A percentile compares a stretch with the other conserved stretches of the same genome.
phyloP scores from a whole-genome alignment of 2,113 vertebrate species.

The Pseudopipra pipra region DNA sequence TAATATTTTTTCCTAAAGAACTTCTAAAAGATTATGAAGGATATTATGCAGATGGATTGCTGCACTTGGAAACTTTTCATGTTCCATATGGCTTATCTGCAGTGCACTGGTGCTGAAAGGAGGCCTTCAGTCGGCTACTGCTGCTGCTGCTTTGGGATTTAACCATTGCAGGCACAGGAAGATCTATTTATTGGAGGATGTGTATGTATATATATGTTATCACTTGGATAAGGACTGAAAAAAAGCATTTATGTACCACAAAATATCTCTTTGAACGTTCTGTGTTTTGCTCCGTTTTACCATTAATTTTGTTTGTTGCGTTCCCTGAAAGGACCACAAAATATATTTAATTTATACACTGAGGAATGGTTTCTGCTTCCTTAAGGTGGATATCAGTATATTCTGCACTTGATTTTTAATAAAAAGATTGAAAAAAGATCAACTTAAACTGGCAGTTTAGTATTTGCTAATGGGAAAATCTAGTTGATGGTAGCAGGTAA shows the following conservation, averaged over 20 bases:
- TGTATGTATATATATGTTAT: neutral
- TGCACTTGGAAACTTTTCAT: constrained; percentile 54
- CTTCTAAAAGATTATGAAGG: constrained; percentile 42
- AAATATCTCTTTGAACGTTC: neutral
- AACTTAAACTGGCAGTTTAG: neutral
- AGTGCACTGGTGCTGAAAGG: constrained; percentile 43
- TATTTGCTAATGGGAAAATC: neutral
- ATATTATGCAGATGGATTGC: constrained; percentile 56
- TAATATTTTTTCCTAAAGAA: constrained; percentile 47
- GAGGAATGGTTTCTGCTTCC: neutral
- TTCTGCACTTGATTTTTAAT: neutral
- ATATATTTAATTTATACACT: neutral
- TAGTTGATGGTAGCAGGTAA: neutral
- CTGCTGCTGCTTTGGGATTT: constrained; percentile 22
- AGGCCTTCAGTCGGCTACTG: constrained; percentile 21
- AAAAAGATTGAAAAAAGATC: neutral
- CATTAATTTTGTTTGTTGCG: neutral
- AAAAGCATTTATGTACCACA: neutral
- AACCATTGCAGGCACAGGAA: neutral
- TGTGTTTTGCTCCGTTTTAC: neutral
- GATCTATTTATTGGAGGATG: neutral
- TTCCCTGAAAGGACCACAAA: neutral
- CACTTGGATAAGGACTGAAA: neutral
- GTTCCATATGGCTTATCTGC: constrained; percentile 66
- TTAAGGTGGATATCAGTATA: neutral